These are phyloP conservation scores for Oscheius sp. DNA, from an alignment of 2,888 invertebrate genomes.

Conservation along the genomic window DNA sequence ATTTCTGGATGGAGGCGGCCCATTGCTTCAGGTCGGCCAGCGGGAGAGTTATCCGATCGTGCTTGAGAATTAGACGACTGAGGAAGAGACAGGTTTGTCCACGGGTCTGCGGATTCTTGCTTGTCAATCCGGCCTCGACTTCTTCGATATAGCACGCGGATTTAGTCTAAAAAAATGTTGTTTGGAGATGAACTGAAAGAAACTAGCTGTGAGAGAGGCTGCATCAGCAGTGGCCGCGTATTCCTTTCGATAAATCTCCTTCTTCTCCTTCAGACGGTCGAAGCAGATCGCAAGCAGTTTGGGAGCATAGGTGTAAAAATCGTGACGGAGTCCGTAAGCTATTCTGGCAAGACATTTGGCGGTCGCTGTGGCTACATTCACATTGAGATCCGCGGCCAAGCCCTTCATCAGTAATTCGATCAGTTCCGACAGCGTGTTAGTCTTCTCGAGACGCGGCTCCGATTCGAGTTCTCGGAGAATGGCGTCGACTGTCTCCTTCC, in stretches of 20 bases:
- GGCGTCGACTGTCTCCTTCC: constrained; percentile 95
- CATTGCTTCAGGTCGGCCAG: constrained; percentile 22
- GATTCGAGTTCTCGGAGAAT: constrained; percentile 77
- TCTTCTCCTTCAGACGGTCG: constrained; percentile 98
- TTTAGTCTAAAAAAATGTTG: constrained; percentile 79
- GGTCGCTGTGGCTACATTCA: constrained; percentile 88
- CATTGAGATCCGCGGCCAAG: constrained; percentile 92
- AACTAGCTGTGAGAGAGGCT: constrained; percentile 78
- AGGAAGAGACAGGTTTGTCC: constrained; percentile 72
- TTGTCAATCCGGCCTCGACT: constrained; percentile 80
- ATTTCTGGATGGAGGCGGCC: constrained; percentile 25
- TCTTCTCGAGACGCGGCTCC: constrained; percentile 79
- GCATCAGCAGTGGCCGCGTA: constrained; percentile 91
- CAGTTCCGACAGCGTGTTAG: constrained; percentile 77
- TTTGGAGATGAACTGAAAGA: neutral
- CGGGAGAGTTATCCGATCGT: constrained; percentile 34
- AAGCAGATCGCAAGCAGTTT: constrained; percentile 77
- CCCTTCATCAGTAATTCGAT: constrained; percentile 89
- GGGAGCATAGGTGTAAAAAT: constrained; percentile 85
- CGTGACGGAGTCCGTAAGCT: constrained; percentile 87
- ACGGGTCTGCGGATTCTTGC: constrained; percentile 74
- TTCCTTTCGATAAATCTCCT: constrained; percentile 86
- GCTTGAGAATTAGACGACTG: constrained; percentile 32
- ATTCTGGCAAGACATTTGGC: constrained; percentile 86
- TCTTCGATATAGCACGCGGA: constrained; percentile 69